Conservation (phyloP, 2,888 invertebrate genomes). For the Spodoptera exigua region DNA sequence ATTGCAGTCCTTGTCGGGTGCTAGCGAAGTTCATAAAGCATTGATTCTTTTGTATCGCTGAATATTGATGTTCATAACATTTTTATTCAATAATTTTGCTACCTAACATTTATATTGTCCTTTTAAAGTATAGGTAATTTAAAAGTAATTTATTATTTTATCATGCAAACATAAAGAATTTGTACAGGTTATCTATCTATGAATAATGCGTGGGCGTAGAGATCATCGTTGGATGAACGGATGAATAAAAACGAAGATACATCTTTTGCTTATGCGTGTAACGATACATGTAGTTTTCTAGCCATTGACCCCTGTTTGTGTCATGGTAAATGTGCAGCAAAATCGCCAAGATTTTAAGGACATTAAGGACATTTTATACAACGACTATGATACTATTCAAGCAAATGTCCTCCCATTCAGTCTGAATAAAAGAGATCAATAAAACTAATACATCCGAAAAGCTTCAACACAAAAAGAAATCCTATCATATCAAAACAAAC, state of each 20-base stretch:
- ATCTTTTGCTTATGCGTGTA: slow-evolving; percentile 31
- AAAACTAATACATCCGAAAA: slow-evolving; percentile 26
- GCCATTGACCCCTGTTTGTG: slow-evolving; percentile 31
- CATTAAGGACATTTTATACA: slow-evolving; percentile 17
- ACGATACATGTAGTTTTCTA: slow-evolving; percentile 33
- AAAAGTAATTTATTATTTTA: slow-evolving; percentile 1
- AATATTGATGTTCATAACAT: slow-evolving; percentile 26
- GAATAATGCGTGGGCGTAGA: slow-evolving; percentile 37
- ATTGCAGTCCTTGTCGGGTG: slow-evolving; percentile 41
- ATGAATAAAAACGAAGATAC: slow-evolving; percentile 20
- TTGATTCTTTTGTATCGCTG: slow-evolving; percentile 40
- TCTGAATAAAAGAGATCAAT: slow-evolving; percentile 34
- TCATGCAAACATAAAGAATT: slow-evolving; percentile 14
- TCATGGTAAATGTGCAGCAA: slow-evolving; percentile 17
- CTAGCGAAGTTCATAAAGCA: slow-evolving; percentile 42
- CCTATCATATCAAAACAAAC: slow-evolving; percentile 53
- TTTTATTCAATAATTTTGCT: slow-evolving; percentile 1
- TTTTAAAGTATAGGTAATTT: background rate
- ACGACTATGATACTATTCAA: slow-evolving; percentile 19
- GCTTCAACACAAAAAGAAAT: slow-evolving; percentile 49
- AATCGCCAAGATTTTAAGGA: slow-evolving; percentile 15
- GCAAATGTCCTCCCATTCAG: slow-evolving; percentile 17
- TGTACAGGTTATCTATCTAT: slow-evolving; percentile 28
- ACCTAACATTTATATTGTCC: slow-evolving; percentile 1
- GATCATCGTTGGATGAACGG: slow-evolving; percentile 21